Percentiles rank a stretch among this genome's conserved stretches.
These are phyloP conservation scores for Hypanus sabinus DNA, from an alignment of 2,113 vertebrate species.

Conservation along the genomic window DNA sequence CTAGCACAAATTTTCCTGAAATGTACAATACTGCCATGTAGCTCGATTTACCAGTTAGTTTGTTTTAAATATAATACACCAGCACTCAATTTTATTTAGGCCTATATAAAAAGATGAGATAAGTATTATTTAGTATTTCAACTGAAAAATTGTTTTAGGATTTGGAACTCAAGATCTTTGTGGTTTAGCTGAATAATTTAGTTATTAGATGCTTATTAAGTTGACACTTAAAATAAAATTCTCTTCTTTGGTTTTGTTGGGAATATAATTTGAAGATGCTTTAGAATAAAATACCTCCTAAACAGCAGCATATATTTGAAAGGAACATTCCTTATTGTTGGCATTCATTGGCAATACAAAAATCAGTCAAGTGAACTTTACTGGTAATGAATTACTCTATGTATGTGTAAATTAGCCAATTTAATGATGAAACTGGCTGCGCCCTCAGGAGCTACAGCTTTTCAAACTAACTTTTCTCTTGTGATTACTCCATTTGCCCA, in stretches of 20 bases:
- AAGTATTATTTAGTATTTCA: not conserved
- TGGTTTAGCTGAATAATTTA: constrained; percentile 7
- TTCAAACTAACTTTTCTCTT: too few species aligned
- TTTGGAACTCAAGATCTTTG: not conserved
- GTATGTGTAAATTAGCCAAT: not conserved
- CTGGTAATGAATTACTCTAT: not conserved
- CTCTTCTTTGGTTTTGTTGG: not conserved
- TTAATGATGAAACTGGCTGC: constrained; percentile 12
- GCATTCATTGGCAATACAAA: constrained; percentile 19
- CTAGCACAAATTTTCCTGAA: not conserved
- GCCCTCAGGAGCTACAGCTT: not conserved
- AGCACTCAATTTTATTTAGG: not conserved
- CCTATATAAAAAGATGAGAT: not conserved
- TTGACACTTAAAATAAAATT: constrained; percentile 11
- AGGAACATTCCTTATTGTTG: not conserved
- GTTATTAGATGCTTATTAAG: constrained; percentile 6
- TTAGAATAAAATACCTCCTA: not conserved
- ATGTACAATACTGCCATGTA: not conserved
- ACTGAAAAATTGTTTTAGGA: constrained; percentile 6
- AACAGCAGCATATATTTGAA: not conserved
- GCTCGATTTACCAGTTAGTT: not conserved
- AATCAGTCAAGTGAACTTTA: constrained; percentile 11
- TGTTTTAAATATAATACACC: not conserved
- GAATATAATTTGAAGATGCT: not conserved
- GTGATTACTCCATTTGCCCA: too few species aligned